phyloP scores from a whole-genome alignment of 2,113 vertebrate species.

The Oophaga pumilio region DNA sequence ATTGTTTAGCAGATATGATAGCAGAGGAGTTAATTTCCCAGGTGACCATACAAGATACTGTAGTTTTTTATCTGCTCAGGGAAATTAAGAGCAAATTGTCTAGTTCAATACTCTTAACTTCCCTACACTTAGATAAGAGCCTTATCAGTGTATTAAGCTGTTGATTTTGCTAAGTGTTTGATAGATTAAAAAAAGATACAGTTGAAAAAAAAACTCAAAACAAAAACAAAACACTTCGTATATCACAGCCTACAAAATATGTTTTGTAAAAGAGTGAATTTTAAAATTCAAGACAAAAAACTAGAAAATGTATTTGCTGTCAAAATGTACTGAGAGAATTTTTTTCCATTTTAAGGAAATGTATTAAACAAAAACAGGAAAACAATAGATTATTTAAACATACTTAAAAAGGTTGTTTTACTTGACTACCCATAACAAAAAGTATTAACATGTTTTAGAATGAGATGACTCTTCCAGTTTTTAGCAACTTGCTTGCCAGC shows the following conservation, averaged over 20 bases:
- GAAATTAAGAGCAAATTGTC: constrained; percentile 86
- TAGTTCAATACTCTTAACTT: constrained; percentile 79
- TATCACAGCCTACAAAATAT: neutral
- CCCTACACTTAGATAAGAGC: constrained; percentile 77
- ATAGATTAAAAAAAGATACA: constrained; percentile 52
- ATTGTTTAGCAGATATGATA: constrained; percentile 83
- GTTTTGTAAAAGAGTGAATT: neutral
- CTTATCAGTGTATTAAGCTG: constrained; percentile 82
- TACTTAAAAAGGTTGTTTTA: no score
- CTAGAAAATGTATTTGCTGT: neutral
- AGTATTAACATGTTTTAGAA: no score
- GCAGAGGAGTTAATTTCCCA: constrained; percentile 92
- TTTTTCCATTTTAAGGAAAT: neutral
- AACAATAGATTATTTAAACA: no score
- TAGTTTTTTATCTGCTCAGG: constrained; percentile 86
- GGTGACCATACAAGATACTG: constrained; percentile 89
- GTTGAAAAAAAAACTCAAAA: neutral
- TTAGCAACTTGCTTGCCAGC: neutral
- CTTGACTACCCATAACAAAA: no score
- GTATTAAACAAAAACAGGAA: no score
- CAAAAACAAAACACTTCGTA: neutral
- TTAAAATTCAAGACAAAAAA: neutral
- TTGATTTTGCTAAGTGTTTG: constrained; percentile 87
- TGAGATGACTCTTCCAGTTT: neutral
- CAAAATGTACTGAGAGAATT: neutral